Base-by-base conservation (phyloP, 2,888 invertebrate genomes). In the Pyrgus malvae region DNA sequence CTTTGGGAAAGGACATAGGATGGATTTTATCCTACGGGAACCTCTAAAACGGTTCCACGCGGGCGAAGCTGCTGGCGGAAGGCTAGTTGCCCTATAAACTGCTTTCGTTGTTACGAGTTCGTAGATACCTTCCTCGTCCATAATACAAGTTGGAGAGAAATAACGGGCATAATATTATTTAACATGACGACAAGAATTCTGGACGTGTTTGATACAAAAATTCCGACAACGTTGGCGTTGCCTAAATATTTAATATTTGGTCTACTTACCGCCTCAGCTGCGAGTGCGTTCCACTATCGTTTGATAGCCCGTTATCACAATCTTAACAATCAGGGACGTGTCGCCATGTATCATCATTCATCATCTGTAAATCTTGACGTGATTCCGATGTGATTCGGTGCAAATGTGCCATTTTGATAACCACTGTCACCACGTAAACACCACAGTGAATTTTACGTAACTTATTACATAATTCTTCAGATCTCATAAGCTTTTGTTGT, bases 261-360 rank as follows among this genome's bases (percentile, higher is more conserved):
- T 41, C 44, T 50, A 49, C 11, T 44, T 41, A 42, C 51, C 38
- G 50, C 37, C 19, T 40, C 46, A 40, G 2, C 56, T 48, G 12
- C n/a, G 53, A 59, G 38, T 48, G 48, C 37, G 56, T 16, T 56
- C 56, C 48, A 53, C 55, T 62, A 60, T 41, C 62, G 21, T 21
- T 50, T 64, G 74, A 76, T 74, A 72, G 61, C 53, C 53, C 50
- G 59, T 77, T 83, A 82, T 82, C 78, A 67, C 56, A 64, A 68
- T 73, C 69, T 70, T 55, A 61, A 67, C 69, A 72, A 73, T 72
- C 74, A 66, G 67, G 68, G 64, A 63, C 71, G 57, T 69, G 69
- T 74, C 69, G 61, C 66, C 60, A 69, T 87, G 74, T 67, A 86
- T 84, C 83, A 87, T 84, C 79, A 80, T 89, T 72, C 81, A 88